Conservation (phyloP, 2,797 vertebrate genomes). For the Miichthys miiuy region DNA sequence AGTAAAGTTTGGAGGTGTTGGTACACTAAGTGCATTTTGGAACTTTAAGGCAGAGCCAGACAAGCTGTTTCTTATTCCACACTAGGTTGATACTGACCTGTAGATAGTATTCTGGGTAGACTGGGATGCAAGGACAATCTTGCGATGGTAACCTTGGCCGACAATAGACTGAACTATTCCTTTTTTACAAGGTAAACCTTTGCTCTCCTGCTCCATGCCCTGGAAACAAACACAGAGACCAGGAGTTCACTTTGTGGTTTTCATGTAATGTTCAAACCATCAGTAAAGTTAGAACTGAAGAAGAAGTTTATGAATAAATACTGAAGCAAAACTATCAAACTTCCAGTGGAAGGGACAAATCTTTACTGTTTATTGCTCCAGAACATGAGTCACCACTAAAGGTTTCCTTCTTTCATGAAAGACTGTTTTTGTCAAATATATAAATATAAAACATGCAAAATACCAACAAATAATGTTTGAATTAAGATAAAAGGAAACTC, state of each 20-base stretch:
- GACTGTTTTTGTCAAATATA: too few species aligned
- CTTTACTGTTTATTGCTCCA: too few species aligned
- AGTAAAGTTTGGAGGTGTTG: too few species aligned
- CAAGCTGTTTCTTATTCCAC: neutral
- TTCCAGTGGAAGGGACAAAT: too few species aligned
- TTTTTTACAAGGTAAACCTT: slow-evolving; percentile 98
- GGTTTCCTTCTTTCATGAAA: too few species aligned
- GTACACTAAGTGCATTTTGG: neutral
- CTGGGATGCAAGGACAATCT: slow-evolving; percentile 97
- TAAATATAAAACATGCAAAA: neutral
- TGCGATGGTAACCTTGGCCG: slow-evolving; percentile 98
- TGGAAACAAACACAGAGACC: slow-evolving; percentile 69
- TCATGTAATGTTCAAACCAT: neutral
- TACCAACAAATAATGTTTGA: neutral
- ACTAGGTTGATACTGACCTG: slow-evolving; percentile 85
- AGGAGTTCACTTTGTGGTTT: neutral
- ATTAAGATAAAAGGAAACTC: neutral
- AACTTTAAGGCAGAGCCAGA: neutral
- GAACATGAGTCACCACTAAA: too few species aligned
- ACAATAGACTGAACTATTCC: slow-evolving; percentile 97
- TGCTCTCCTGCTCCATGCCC: slow-evolving; percentile 97
- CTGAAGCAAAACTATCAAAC: neutral
- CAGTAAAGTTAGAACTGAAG: neutral
- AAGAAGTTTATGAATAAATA: neutral
- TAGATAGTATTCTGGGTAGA: slow-evolving; percentile 95